Evolutionary conservation across 2,888 invertebrate species (phyloP).

Genomic region (Drosophila rubida): DNA sequence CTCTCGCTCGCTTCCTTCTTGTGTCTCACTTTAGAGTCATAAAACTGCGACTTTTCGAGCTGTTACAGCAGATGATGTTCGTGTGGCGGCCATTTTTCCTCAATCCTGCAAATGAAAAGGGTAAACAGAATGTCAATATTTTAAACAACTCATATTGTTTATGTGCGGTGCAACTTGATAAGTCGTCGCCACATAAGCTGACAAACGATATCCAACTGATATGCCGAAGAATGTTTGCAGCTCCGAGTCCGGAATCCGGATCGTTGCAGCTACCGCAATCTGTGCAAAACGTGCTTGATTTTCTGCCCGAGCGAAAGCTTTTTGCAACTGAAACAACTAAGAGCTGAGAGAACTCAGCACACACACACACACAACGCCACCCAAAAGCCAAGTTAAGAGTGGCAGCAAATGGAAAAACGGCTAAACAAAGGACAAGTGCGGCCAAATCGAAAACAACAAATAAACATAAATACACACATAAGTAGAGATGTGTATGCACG

Average conservation of each 20-base stretch:
- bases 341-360: neutral
- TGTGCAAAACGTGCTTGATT: constrained; percentile 52
- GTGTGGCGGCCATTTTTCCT: constrained; percentile 61
- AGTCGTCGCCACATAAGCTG: constrained; percentile 14
- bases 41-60: constrained; percentile 53
- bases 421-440: constrained; percentile 56
- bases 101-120: constrained; percentile 45
- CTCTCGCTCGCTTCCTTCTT: constrained; percentile 19
- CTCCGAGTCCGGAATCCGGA: constrained; percentile 25
- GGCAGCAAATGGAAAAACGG: constrained; percentile 29
- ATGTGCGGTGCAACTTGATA: constrained; percentile 14
- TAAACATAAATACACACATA: constrained; percentile 22
- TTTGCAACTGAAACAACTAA: constrained; percentile 21
- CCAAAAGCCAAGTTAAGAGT: constrained; percentile 22
- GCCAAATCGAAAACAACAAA: constrained; percentile 41
- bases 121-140: constrained; percentile 18
- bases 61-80: constrained; percentile 18
- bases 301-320: constrained; percentile 39
- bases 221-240: constrained; percentile 54
- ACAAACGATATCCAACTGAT: constrained; percentile 46
- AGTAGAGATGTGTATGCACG: constrained; percentile 16
- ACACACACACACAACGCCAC: neutral
- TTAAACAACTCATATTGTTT: constrained; percentile 1
- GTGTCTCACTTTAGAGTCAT: constrained; percentile 64
- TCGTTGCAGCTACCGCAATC: constrained; percentile 48